phyloP scores from a whole-genome alignment of 2,888 invertebrate genomes.

The Bembecia ichneumoniformis region DNA sequence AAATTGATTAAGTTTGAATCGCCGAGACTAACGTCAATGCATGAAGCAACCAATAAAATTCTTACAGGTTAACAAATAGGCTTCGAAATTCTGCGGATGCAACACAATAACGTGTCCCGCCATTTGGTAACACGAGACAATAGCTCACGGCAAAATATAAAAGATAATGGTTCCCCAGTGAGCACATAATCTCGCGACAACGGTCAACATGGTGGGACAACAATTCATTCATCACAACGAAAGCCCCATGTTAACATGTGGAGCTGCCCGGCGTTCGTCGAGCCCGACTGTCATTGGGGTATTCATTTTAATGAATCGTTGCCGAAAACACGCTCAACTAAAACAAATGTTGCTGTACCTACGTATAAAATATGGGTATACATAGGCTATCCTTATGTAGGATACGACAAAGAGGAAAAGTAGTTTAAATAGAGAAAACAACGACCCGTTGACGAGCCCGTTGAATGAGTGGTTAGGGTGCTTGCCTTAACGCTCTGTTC shows the following conservation, averaged over 20 bases:
- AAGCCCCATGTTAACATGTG: constrained; percentile 20
- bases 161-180: constrained; percentile 27
- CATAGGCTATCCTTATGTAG: too few relatives aligned
- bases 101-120: neutral
- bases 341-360: neutral
- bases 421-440: too few relatives aligned
- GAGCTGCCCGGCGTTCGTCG: constrained; percentile 11
- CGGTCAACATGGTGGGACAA: constrained; percentile 19
- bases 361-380: too few relatives aligned
- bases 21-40: too few relatives aligned
- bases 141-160: constrained; percentile 10
- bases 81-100: neutral
- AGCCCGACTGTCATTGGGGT: constrained; percentile 17
- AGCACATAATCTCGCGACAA: constrained; percentile 38
- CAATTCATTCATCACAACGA: constrained; percentile 31
- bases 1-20: too few relatives aligned
- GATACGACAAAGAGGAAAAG: too few relatives aligned
- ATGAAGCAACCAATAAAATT: too few relatives aligned
- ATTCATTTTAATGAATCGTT: constrained; percentile 12
- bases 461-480: too few relatives aligned
- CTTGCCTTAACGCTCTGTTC: too few relatives aligned
- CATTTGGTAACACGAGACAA: neutral
- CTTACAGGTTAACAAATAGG: too few relatives aligned
- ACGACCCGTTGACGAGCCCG: too few relatives aligned
- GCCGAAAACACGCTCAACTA: constrained; percentile 2